phyloP scores from a whole-genome alignment of 2,888 invertebrate species.

The Oxyteleia sp. region DNA sequence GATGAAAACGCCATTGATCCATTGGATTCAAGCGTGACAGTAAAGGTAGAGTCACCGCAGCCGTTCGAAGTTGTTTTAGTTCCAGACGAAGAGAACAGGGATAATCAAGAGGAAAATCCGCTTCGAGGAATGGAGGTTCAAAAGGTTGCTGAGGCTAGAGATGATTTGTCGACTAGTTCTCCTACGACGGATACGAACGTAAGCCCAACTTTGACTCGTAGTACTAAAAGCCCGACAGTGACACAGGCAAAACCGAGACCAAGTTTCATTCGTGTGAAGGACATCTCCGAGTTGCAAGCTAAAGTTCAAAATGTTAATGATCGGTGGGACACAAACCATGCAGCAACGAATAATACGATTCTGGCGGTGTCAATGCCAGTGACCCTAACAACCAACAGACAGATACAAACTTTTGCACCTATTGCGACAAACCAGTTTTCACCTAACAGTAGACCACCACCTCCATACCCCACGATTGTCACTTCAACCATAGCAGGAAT shows the following conservation, averaged over 20 bases:
- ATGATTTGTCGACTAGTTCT: too few relatives aligned
- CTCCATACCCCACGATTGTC: too few relatives aligned
- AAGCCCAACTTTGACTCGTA: too few relatives aligned
- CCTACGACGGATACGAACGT: too few relatives aligned
- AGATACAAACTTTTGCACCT: not conserved
- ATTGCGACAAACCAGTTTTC: constrained; percentile 1
- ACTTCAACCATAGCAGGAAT: too few relatives aligned
- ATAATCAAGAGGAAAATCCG: not conserved
- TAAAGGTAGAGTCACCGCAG: not conserved
- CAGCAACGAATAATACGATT: not conserved
- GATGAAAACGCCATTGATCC: too few relatives aligned
- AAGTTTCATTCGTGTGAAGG: constrained; percentile 47
- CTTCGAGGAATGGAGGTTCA: not conserved
- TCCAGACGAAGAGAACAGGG: constrained; percentile 1
- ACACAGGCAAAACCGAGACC: not conserved
- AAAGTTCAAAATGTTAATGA: constrained; percentile 41
- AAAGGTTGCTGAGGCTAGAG: not conserved
- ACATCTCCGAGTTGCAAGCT: constrained; percentile 57
- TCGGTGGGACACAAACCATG: constrained; percentile 32
- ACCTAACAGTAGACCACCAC: not conserved
- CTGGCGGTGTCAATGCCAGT: not conserved
- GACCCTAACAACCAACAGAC: not conserved
- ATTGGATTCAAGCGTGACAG: too few relatives aligned
- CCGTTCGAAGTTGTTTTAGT: constrained; percentile 38
- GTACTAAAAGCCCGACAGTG: not conserved